Evolutionary conservation across 1,140 invertebrate genomes (phyloP).

Genomic region (Brachionus manjavacas): DNA sequence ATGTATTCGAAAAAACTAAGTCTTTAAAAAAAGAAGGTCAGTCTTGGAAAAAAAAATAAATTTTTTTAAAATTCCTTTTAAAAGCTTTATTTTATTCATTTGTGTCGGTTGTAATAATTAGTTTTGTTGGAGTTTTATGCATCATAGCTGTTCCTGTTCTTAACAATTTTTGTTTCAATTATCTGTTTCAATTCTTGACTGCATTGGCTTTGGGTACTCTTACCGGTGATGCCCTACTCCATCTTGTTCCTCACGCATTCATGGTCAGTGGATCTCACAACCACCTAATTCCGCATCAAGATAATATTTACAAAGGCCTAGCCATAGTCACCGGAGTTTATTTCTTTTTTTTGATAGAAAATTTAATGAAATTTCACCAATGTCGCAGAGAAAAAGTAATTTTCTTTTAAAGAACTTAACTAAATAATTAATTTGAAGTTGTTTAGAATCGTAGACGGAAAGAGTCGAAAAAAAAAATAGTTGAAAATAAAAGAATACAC

Average conservation of each 20-base stretch:
- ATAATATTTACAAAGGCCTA: conserved; percentile 46
- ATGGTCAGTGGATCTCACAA: neutral
- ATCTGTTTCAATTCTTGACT: conserved; percentile 43
- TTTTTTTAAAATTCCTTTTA: neutral
- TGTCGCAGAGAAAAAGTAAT: neutral
- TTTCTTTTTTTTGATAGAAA: conserved; percentile 51
- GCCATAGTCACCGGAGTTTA: conserved; percentile 50
- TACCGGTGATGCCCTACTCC: conserved; percentile 42
- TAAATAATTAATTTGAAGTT: neutral
- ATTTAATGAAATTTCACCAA: conserved; percentile 45
- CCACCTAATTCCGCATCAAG: neutral
- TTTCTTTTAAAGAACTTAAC: neutral
- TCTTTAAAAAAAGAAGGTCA: neutral
- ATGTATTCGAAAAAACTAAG: neutral
- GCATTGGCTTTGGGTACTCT: conserved; percentile 42
- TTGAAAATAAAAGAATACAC: neutral
- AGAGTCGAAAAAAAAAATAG: neutral
- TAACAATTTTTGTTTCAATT: conserved; percentile 17
- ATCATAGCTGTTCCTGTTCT: neutral
- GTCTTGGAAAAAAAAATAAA: neutral
- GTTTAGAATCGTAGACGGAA: neutral
- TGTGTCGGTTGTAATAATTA: neutral
- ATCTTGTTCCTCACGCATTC: conserved; percentile 43
- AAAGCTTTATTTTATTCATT: conserved; percentile 26
- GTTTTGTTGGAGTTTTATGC: conserved; percentile 14